phyloP scores from a whole-genome alignment of 2,797 vertebrate genomes.

The Acomys russatus region DNA sequence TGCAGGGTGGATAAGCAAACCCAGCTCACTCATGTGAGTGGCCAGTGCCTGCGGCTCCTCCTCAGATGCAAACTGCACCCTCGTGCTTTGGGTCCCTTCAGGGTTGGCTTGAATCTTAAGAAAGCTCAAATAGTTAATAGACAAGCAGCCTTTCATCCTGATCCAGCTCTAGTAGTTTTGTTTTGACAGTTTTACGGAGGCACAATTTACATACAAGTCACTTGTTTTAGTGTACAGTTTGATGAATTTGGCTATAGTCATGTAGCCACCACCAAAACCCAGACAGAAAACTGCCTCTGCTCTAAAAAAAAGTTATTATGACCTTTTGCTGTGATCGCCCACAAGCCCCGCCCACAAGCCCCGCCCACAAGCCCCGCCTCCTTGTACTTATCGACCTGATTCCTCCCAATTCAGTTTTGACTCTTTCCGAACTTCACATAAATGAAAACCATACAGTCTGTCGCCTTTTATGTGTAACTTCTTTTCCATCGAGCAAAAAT shows the following conservation, averaged over 20 bases:
- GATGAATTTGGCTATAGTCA: conserved; percentile 45
- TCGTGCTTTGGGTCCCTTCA: background rate
- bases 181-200: conserved; percentile 54
- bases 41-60: background rate
- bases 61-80: conserved; percentile 17
- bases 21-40: background rate
- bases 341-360: no score
- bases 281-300: conserved; percentile 1
- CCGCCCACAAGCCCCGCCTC: background rate
- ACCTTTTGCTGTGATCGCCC: background rate
- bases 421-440: conserved; percentile 41
- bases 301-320: background rate
- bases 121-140: conserved; percentile 31
- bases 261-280: conserved; percentile 46
- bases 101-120: background rate
- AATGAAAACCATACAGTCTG: conserved; percentile 12
- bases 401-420: background rate
- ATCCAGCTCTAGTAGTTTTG: background rate
- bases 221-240: conserved; percentile 17
- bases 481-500: conserved; percentile 34
- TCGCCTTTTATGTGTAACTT: conserved; percentile 41
- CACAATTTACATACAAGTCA: conserved; percentile 45
- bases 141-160: background rate
- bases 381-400: background rate
- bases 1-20: background rate